phyloP scores from a whole-genome alignment of 2,888 invertebrate species.

The Micropterix aruncella region DNA sequence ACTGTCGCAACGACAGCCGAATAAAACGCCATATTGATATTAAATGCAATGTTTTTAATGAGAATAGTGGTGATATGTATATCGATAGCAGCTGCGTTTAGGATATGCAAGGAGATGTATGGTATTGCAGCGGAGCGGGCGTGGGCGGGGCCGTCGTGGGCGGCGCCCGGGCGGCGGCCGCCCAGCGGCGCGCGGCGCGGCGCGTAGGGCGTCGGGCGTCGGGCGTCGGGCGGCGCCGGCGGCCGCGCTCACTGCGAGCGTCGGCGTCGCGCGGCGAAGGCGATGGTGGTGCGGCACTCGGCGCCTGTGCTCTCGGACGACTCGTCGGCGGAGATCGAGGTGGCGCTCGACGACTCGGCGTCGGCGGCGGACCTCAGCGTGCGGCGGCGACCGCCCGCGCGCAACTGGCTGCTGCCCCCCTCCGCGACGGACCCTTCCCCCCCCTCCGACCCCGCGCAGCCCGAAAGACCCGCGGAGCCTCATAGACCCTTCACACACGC shows the following conservation, averaged over 20 bases:
- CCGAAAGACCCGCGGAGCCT: no score
- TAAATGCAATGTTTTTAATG: no score
- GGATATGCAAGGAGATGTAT: no score
- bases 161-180: no score
- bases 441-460: neutral
- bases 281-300: neutral
- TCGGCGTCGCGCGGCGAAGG: no score
- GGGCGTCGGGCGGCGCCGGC: neutral
- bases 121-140: neutral
- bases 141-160: neutral
- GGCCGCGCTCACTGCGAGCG: neutral
- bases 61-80: no score
- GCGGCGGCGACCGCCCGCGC: neutral
- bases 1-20: no score
- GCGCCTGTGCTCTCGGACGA: neutral
- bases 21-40: no score
- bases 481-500: no score
- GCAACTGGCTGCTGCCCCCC: neutral
- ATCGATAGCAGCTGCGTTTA: no score
- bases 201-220: no score
- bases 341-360: neutral
- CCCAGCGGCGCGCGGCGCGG: neutral
- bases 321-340: neutral
- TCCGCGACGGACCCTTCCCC: no score
- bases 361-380: neutral